These are phyloP conservation scores for Colletes latitarsis DNA, from an alignment of 1,140 invertebrate species.

Conservation along the genomic window DNA sequence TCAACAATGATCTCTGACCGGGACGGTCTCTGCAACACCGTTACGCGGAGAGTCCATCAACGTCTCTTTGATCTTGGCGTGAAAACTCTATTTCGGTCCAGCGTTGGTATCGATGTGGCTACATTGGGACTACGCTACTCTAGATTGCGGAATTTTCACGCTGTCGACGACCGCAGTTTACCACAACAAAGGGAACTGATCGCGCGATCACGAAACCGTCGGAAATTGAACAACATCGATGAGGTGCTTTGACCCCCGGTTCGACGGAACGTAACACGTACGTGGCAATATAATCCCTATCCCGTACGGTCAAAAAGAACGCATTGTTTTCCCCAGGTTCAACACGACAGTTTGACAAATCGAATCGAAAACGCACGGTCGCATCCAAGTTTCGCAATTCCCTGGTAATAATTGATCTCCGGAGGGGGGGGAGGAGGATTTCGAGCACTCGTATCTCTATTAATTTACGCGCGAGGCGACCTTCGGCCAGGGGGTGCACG, in stretches of 20 bases:
- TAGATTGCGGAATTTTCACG: conserved; percentile 37
- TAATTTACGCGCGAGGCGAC: conserved; percentile 27
- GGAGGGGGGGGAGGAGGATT: not conserved
- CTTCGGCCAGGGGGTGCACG: conserved; percentile 5
- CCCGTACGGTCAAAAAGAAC: too few species aligned
- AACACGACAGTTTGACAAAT: conserved; percentile 7
- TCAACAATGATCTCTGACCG: conserved; percentile 29
- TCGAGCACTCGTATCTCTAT: conserved; percentile 10
- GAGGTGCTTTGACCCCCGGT: conserved; percentile 18
- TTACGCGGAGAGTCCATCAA: conserved; percentile 1
- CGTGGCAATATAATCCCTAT: not conserved
- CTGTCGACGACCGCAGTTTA: conserved; percentile 29
- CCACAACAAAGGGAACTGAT: conserved; percentile 19
- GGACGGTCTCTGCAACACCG: not conserved
- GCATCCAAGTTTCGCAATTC: not conserved
- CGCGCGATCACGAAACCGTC: not conserved
- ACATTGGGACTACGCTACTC: conserved; percentile 9
- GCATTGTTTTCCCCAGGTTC: not conserved
- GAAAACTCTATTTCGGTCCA: conserved; percentile 34
- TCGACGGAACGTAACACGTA: not conserved
- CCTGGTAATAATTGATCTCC: not conserved
- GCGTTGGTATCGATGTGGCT: conserved; percentile 1
- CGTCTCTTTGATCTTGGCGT: conserved; percentile 40
- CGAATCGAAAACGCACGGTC: not conserved
- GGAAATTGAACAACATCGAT: conserved; percentile 7